These are phyloP conservation scores for Aphyosemion australe DNA, from an alignment of 2,113 vertebrate genomes.

Conservation along the genomic window DNA sequence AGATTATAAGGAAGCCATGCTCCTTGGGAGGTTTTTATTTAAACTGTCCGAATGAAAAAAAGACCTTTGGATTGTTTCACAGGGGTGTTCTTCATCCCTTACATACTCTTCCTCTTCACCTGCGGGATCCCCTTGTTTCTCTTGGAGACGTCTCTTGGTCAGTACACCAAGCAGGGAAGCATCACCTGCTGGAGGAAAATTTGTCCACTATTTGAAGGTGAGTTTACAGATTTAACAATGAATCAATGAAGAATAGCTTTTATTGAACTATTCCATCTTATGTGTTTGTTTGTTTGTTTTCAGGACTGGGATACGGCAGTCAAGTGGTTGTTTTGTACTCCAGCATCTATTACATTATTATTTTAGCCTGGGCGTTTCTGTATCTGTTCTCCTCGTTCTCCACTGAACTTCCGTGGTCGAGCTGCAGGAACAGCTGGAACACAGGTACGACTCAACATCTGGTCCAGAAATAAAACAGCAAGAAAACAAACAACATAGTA, in stretches of 20 bases:
- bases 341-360: conserved; percentile 88
- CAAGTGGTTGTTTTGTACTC: conserved; percentile 79
- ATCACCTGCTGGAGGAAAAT: conserved; percentile 82
- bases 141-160: conserved; percentile 77
- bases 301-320: conserved; percentile 80
- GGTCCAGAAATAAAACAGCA: neutral
- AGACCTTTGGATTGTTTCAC: neutral
- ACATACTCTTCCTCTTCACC: conserved; percentile 78
- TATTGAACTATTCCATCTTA: neutral
- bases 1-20: no score
- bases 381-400: conserved; percentile 94
- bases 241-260: no score
- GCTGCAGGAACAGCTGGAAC: conserved; percentile 90
- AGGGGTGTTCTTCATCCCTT: conserved; percentile 83
- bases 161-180: conserved; percentile 80
- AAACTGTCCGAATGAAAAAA: no score
- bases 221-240: conserved; percentile 9
- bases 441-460: conserved; percentile 77
- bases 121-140: conserved; percentile 82
- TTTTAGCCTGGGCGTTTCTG: conserved; percentile 96
- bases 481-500: no score
- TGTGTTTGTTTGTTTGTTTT: conserved; percentile 1
- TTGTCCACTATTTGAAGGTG: conserved; percentile 84
- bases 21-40: no score
- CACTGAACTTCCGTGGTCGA: conserved; percentile 88